Percentiles rank a stretch among this genome's conserved stretches.
Conservation (phyloP, 2,888 invertebrate genomes). For the Halocaridina rubra region DNA sequence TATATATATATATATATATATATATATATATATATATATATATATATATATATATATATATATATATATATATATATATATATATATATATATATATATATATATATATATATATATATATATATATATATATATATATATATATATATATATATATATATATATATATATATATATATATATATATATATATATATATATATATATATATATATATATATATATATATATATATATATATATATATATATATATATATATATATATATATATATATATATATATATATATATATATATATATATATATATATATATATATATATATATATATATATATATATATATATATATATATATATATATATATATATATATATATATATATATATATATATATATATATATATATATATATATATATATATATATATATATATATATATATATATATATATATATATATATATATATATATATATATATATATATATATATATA, state of each 20-base stretch:
- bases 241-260: not conserved
- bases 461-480: not conserved
- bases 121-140: not conserved
- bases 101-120: not conserved
- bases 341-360: not conserved
- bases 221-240: not conserved
- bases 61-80: not conserved
- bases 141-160: not conserved
- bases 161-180: not conserved
- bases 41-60: not conserved
- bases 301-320: not conserved
- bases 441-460: not conserved
- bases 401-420: not conserved
- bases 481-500: not conserved
- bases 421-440: not conserved
- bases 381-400: not conserved
- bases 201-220: not conserved
- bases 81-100: not conserved
- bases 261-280: not conserved
- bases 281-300: not conserved
- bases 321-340: not conserved
- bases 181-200: not conserved
- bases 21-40: not conserved
- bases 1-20: not conserved
- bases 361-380: not conserved